These are phyloP conservation scores for Idaea biselata DNA, from an alignment of 2,888 invertebrate species.

Conservation along the genomic window DNA sequence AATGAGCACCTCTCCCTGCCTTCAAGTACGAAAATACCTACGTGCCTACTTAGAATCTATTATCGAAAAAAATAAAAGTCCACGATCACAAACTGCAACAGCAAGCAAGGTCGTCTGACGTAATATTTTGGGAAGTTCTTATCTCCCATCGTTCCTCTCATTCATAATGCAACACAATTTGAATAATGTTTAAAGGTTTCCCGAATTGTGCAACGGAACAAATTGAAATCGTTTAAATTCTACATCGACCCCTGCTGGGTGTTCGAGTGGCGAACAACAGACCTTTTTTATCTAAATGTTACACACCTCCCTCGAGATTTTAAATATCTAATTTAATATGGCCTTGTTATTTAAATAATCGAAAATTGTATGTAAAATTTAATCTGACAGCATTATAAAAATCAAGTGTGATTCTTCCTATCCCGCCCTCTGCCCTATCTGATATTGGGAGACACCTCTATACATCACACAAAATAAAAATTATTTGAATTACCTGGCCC, in stretches of 20 bases:
- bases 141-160: conserved; percentile 53
- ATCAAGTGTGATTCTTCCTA: not conserved
- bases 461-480: not conserved
- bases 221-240: conserved; percentile 67
- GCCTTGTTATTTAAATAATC: conserved; percentile 2
- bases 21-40: not conserved
- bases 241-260: conserved; percentile 58
- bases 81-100: conserved; percentile 44
- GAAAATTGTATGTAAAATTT: not conserved
- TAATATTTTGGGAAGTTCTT: conserved; percentile 55
- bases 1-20: too few relatives aligned
- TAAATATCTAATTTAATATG: conserved; percentile 10
- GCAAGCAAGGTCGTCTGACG: conserved; percentile 56
- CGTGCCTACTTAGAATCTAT: not conserved
- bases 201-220: conserved; percentile 69
- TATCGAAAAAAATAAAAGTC: conserved; percentile 22
- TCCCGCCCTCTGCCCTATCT: too few relatives aligned
- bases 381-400: not conserved
- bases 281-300: not conserved
- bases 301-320: conserved; percentile 2
- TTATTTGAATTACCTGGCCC: not conserved
- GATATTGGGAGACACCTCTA: too few relatives aligned
- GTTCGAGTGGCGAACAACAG: conserved; percentile 39
- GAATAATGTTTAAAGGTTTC: conserved; percentile 55
- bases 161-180: conserved; percentile 55